These are phyloP conservation scores for Laodelphax striatellus DNA, from an alignment of 1,140 invertebrate genomes.

Conservation along the genomic window DNA sequence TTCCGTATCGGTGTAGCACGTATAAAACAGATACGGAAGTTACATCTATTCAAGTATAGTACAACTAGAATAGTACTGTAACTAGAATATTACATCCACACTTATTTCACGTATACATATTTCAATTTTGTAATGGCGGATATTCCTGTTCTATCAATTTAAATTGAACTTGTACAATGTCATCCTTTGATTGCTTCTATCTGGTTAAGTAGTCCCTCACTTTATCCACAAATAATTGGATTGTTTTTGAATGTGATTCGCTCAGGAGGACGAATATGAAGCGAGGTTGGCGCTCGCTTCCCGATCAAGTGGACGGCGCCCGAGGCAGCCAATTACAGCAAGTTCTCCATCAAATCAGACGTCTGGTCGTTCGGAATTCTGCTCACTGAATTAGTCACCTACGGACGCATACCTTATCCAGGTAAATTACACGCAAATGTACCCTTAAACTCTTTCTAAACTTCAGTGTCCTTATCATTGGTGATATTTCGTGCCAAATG, in stretches of 20 bases:
- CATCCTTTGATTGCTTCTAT: no score
- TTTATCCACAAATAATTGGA: no score
- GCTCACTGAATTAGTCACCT: slow-evolving; percentile 94
- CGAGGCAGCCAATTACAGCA: slow-evolving; percentile 97
- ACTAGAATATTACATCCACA: no score
- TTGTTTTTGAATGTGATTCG: not conserved
- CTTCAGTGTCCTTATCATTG: not conserved
- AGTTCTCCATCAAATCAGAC: slow-evolving; percentile 99
- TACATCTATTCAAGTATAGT: no score
- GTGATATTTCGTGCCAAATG: not conserved
- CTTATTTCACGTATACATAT: no score
- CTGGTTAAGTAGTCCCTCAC: no score
- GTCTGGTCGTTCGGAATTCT: slow-evolving; percentile 99
- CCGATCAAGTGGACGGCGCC: slow-evolving; percentile 97
- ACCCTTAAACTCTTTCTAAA: slow-evolving; percentile 15
- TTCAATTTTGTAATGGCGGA: no score
- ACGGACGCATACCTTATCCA: slow-evolving; percentile 94
- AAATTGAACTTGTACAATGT: no score
- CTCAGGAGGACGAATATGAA: slow-evolving; percentile 95
- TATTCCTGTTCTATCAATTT: no score
- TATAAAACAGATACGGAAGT: no score
- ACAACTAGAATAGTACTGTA: no score
- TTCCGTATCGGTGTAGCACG: no score
- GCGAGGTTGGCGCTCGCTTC: slow-evolving; percentile 91
- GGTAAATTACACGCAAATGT: slow-evolving; percentile 36